These are phyloP conservation scores for Leucopternis melanops DNA, from an alignment of 2,113 vertebrate species.

Conservation along the genomic window DNA sequence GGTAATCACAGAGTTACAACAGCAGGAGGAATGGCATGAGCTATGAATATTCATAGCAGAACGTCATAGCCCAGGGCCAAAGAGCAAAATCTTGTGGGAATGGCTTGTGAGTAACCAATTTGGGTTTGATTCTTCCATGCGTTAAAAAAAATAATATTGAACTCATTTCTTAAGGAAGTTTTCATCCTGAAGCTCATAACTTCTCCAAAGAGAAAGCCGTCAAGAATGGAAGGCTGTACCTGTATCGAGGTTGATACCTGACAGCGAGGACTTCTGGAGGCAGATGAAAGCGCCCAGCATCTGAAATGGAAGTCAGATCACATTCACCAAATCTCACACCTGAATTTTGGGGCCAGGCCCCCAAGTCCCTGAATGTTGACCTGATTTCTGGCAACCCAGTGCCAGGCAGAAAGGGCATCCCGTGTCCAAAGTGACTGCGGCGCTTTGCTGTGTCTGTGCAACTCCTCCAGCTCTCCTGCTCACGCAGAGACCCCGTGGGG, in stretches of 20 bases:
- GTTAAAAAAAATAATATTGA: background rate
- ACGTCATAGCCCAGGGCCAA: background rate
- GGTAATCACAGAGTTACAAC: background rate
- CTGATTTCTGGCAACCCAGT: background rate
- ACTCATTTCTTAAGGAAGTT: background rate
- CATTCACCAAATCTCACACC: background rate
- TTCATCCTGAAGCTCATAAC: background rate
- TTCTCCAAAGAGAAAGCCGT: background rate
- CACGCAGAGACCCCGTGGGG: rapidly evolving
- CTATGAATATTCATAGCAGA: background rate
- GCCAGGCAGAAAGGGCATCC: background rate
- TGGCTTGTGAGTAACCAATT: background rate
- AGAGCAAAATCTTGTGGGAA: background rate
- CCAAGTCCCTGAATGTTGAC: background rate
- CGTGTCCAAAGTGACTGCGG: background rate
- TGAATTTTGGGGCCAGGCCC: background rate
- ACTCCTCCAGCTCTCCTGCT: background rate
- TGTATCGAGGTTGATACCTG: too few species aligned
- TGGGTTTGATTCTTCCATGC: background rate
- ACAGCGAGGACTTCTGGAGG: background rate
- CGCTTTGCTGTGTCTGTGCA: background rate
- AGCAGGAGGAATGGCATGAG: background rate
- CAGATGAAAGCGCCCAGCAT: background rate
- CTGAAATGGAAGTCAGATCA: background rate
- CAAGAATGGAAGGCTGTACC: background rate